A percentile compares a stretch with the other conserved stretches of the same genome.
phyloP scores from a whole-genome alignment of 2,113 vertebrate genomes.

The Anarrhichthys ocellatus region DNA sequence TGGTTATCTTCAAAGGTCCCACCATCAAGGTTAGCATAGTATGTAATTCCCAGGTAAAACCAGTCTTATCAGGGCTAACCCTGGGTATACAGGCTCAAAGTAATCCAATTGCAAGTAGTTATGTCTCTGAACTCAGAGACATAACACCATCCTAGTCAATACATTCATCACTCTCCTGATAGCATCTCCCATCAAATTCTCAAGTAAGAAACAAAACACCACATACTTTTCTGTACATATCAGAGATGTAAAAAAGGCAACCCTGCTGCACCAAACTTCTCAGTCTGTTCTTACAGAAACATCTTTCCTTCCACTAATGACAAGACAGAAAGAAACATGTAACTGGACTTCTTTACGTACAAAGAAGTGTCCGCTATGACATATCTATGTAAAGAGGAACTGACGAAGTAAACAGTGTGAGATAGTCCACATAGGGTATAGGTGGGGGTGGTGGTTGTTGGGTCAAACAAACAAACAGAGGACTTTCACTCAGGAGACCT shows the following conservation, averaged over 20 bases:
- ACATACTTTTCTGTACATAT: neutral
- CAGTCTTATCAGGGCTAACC: neutral
- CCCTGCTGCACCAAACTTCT: neutral
- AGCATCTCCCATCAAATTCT: neutral
- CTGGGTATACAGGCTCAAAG: neutral
- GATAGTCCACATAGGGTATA: too few relatives aligned
- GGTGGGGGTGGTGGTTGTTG: too few relatives aligned
- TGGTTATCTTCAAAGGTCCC: neutral
- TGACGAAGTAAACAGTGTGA: too few relatives aligned
- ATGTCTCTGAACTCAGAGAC: neutral
- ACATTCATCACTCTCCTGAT: neutral
- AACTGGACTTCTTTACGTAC: neutral
- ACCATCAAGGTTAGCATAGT: neutral
- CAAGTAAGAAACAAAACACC: neutral
- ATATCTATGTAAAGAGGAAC: neutral
- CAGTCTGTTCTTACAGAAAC: neutral
- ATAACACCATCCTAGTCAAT: neutral
- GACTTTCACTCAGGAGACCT: too few relatives aligned
- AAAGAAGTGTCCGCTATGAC: neutral
- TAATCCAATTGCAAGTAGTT: neutral
- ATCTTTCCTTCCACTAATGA: neutral
- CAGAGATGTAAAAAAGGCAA: neutral
- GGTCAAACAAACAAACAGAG: too few relatives aligned
- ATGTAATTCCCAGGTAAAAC: slow-evolving; percentile 1
- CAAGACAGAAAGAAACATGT: too few relatives aligned